Evolutionary conservation across 2,113 vertebrate species (phyloP), one percentile per base, ranked within the genome.

Genomic region (Monarcha castaneiventris): DNA sequence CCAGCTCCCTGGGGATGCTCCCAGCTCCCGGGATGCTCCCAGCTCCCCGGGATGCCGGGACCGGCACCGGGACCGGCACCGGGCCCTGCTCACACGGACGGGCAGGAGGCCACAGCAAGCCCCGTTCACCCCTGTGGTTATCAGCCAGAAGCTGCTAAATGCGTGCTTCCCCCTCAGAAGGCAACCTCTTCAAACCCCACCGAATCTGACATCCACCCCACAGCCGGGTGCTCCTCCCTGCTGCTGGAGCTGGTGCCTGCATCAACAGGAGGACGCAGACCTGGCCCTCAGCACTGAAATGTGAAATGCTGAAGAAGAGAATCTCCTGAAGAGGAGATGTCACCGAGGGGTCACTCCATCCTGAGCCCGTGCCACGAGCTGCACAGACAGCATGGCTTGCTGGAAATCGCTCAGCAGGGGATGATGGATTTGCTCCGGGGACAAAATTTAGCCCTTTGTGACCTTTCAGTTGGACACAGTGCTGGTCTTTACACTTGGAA

Each of bases 81-180:
- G 1, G 4, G 13, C 27, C 58, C 5, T 0, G 37, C 41, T 61
- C 29, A 4, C 32, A 4, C 0, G 2, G 18, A 16, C 0, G 1
- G 43, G 18, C 20, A 32, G 69, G 4, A 3, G 14, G 49, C 48
- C 4, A 30, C 0, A 16, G 68, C 26, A 77, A 13, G 6, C 44
- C 41, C 1, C 0, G 15, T 14, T 77, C 49, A 16, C 5, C 27
- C 37, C 7, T 1, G 10, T 5, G 35, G 3, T 63, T 37, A 35
- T 26, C 44, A 59, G 4, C 6, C 59, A 55, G 48, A 41, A 12
- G 14, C 15, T 49, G 73, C 5, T 27, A 41, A 58, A 49, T 0
- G 0, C 21, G 9, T 25, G 19, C 43, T 44, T 74, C 32, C 32
- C n/a, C 0, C 35, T 35, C 43, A 5, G n/a, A 52, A 63, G 18